Conservation (phyloP, 2,797 vertebrate genomes). For the Micrastur ruficollis region DNA sequence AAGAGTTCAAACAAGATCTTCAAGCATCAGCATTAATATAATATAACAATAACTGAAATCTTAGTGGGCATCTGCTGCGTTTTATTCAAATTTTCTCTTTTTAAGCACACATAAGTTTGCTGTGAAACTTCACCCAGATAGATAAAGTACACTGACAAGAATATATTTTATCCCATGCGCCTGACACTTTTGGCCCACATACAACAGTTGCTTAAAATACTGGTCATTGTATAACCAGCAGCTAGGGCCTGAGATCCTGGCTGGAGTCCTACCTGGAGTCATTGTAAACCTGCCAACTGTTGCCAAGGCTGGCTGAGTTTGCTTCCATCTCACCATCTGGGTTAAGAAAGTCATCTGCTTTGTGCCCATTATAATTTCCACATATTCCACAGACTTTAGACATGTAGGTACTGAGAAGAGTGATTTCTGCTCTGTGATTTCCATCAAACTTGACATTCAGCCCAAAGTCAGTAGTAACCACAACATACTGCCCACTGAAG, state of each 20-base stretch:
- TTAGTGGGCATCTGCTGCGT: not conserved
- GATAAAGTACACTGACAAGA: not conserved
- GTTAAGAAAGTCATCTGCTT: slow-evolving; percentile 67
- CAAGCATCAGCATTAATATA: not conserved
- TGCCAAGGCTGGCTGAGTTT: slow-evolving; percentile 60
- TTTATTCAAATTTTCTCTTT: not conserved
- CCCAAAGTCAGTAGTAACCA: slow-evolving; percentile 46
- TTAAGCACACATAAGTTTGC: not conserved
- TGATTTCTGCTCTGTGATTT: slow-evolving; percentile 61
- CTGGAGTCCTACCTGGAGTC: slow-evolving; percentile 54
- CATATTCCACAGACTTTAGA: slow-evolving; percentile 70
- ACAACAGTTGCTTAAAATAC: not conserved
- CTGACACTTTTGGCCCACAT: not conserved
- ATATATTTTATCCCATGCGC: not conserved
- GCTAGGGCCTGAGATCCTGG: not conserved
- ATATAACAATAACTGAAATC: not conserved
- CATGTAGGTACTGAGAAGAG: slow-evolving; percentile 44
- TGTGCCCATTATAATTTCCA: slow-evolving; percentile 65
- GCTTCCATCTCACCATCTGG: slow-evolving; percentile 64
- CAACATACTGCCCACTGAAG: slow-evolving; percentile 49
- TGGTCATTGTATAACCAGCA: not conserved
- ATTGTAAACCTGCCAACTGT: slow-evolving; percentile 69
- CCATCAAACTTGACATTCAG: slow-evolving; percentile 67
- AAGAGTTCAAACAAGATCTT: not conserved
- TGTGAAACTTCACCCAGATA: not conserved